Evolutionary conservation across 2,888 invertebrate species (phyloP), one percentile per base, ranked within the genome.

Genomic region (Lasioglossum calceatum): DNA sequence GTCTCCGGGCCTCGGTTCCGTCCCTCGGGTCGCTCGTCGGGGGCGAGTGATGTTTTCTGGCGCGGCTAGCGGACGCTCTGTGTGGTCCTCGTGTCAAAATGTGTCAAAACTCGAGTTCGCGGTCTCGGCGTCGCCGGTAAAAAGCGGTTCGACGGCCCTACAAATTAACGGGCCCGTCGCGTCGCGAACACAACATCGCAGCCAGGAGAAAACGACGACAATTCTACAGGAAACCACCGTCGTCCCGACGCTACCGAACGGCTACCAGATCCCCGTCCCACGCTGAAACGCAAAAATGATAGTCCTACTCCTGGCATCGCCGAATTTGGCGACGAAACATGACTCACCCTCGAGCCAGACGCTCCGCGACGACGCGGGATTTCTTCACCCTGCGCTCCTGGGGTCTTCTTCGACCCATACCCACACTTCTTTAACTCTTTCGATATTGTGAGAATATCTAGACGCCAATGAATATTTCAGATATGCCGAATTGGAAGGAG

Each of bases 11-110:
- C 83, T 64, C 77, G 85, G 58, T 72, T 71, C 32, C 27, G 75
- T 77, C 80, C 84, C 85, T 85, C 86, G 74, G 39, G 74, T 75
- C 81, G 70, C 84, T 77, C 36, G 58, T 73, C 86, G 75, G 79
- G 79, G 82, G 88, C 84, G 91, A 87, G 78, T 88, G 80, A 88
- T 90, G 91, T 94, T 91, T 94, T 94, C 93, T 94, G 92, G 87
- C 92, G 89, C 91, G 85, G 85, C 88, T 89, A 86, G 87, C 88
- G 81, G 83, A 54, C 94, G 89, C 91, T 90, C 92, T 95, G 95
- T 95, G 95, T 94, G 95, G 95, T 95, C 95, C 93, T 92, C 92
- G 94, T 94, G 94, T 95, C 94, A 95, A 95, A 95, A 95, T 94
- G 94, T 95, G 95, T 94, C 95, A 95, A 95, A 95, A 95, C 93